phyloP scores from a whole-genome alignment of 1,140 invertebrate species.

The Reticulitermes speratus region DNA sequence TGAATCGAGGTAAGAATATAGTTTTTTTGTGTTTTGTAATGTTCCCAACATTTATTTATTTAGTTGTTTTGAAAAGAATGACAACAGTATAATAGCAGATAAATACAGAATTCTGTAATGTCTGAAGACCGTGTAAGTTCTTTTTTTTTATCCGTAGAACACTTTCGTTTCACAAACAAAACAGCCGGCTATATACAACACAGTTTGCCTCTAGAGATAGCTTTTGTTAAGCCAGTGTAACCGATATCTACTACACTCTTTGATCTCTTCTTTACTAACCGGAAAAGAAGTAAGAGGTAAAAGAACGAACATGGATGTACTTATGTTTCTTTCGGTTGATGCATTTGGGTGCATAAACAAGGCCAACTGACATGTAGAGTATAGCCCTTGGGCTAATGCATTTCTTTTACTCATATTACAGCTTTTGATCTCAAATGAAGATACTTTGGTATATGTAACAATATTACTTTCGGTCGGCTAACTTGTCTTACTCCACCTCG shows the following conservation, averaged over 20 bases:
- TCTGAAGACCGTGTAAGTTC: neutral
- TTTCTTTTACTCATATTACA: neutral
- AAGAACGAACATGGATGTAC: neutral
- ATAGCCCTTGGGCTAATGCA: neutral
- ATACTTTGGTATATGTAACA: constrained; percentile 14
- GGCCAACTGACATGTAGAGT: neutral
- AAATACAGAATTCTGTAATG: neutral
- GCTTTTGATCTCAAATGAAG: neutral
- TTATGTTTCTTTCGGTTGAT: neutral
- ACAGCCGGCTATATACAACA: neutral
- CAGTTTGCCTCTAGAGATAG: neutral
- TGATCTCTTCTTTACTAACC: neutral
- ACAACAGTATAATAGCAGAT: neutral
- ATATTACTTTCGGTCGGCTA: neutral
- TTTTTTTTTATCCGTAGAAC: neutral
- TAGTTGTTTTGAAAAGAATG: neutral
- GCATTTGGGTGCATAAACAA: neutral
- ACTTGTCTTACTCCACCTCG: neutral
- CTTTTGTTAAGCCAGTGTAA: constrained; percentile 6
- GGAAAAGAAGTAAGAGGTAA: neutral
- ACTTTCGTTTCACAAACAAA: neutral
- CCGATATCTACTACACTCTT: neutral
- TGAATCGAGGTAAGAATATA: no score
- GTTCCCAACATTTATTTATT: neutral
- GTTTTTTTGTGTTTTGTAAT: no score